Evolutionary conservation across 2,797 vertebrate species (phyloP).

Genomic region (Lophotriccus pileatus): DNA sequence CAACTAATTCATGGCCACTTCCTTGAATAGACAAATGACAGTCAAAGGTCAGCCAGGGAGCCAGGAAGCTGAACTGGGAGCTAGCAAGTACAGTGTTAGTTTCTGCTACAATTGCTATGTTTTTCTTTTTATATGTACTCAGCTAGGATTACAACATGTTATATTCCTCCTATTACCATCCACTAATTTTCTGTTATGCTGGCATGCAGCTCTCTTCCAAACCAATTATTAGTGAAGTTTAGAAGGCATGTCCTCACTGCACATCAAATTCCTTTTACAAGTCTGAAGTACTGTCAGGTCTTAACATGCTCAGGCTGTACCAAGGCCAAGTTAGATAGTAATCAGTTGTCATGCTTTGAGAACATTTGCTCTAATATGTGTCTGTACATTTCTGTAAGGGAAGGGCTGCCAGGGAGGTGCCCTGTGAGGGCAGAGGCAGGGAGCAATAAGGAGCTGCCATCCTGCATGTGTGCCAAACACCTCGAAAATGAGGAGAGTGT

Average conservation of each 20-base stretch:
- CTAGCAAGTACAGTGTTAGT: not conserved
- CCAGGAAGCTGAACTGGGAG: not conserved
- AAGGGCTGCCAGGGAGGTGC: not conserved
- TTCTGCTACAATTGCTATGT: not conserved
- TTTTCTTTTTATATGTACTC: not conserved
- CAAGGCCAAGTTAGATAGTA: conserved; percentile 9
- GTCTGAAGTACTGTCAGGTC: not conserved
- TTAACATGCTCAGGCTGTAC: not conserved
- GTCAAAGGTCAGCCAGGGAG: not conserved
- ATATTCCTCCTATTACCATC: not conserved
- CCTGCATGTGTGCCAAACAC: not conserved
- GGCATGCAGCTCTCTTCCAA: not conserved
- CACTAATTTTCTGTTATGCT: not conserved
- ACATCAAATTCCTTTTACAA: not conserved
- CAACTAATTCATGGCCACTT: not conserved
- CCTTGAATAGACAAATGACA: not conserved
- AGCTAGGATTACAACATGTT: not conserved
- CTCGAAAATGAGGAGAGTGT: not conserved
- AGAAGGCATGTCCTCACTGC: not conserved
- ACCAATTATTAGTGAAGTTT: not conserved
- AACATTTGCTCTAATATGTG: not conserved
- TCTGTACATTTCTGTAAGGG: not conserved
- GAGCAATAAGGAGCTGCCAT: not conserved
- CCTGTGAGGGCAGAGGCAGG: not conserved
- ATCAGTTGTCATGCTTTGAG: conserved; percentile 15